A percentile compares a stretch with the other conserved stretches of the same genome.
Conservation (phyloP, 2,797 vertebrate species). For the Sardinella longiceps region DNA sequence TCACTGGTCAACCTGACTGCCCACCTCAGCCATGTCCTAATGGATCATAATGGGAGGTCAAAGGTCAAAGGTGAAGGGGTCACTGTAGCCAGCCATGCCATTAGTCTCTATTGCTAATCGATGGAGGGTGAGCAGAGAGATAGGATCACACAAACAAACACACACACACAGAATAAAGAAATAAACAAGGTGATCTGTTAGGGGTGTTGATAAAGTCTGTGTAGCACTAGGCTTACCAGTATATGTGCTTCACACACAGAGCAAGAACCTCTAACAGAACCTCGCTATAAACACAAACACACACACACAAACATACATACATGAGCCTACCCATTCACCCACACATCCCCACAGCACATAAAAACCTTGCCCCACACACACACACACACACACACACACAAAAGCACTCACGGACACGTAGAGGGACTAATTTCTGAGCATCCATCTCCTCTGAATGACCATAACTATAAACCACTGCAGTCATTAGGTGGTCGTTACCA, state of each 20-base stretch:
- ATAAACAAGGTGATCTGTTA: not conserved
- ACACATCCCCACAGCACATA: slow-evolving; percentile 30
- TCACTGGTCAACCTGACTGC: not conserved
- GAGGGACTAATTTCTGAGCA: slow-evolving; percentile 30
- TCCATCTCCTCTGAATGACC: not conserved
- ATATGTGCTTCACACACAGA: not conserved
- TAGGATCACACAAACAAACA: no score
- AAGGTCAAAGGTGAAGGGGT: no score
- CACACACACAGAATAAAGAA: not conserved
- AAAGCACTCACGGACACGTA: slow-evolving; percentile 39
- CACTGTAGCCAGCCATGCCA: no score
- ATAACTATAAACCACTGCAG: slow-evolving; percentile 50
- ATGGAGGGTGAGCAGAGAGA: no score
- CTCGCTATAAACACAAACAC: not conserved
- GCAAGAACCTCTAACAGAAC: not conserved
- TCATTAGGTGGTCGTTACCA: slow-evolving; percentile 65
- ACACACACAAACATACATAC: not conserved
- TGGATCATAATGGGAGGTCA: no score
- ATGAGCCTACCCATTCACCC: no score
- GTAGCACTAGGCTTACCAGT: not conserved
- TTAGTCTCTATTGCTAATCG: no score
- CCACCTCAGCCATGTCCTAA: not conserved
- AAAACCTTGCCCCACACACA: no score
- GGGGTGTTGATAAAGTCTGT: not conserved
- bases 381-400: slow-evolving; percentile 28